Conservation (phyloP, 2,888 invertebrate genomes). For the Girardia tigrina region DNA sequence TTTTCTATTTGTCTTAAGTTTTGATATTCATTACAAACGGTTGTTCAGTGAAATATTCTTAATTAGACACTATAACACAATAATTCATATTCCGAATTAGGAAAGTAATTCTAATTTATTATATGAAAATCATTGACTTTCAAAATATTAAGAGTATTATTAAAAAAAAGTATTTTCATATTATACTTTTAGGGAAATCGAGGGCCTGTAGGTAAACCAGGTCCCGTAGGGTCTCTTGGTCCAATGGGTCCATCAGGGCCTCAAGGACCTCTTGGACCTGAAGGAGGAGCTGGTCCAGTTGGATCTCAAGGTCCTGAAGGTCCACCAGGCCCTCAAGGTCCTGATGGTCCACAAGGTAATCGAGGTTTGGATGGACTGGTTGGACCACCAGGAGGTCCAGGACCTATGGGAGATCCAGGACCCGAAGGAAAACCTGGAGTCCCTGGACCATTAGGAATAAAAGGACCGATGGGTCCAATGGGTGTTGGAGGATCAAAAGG, state of each 20-base stretch:
- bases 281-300: slow-evolving; percentile 31
- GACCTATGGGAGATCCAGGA: slow-evolving; percentile 24
- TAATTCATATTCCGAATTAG: too few relatives aligned
- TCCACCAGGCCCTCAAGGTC: slow-evolving; percentile 36
- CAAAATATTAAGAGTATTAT: too few relatives aligned
- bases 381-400: slow-evolving; percentile 33
- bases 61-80: too few relatives aligned
- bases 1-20: too few relatives aligned
- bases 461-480: slow-evolving; percentile 37
- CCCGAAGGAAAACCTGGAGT: slow-evolving; percentile 30
- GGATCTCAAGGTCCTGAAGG: slow-evolving; percentile 36
- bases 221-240: slow-evolving; percentile 35
- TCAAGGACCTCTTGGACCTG: slow-evolving; percentile 32
- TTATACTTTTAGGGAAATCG: background rate
- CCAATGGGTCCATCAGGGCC: slow-evolving; percentile 20
- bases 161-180: too few relatives aligned
- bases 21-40: too few relatives aligned
- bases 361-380: slow-evolving; percentile 36
- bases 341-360: slow-evolving; percentile 37
- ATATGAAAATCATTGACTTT: too few relatives aligned
- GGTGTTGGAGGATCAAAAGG: slow-evolving; percentile 36
- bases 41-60: too few relatives aligned
- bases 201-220: slow-evolving; percentile 25
- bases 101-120: too few relatives aligned
- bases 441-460: slow-evolving; percentile 37